Evolutionary conservation across 2,888 invertebrate genomes (phyloP).

Genomic region (Acanthosepion pharaonis): DNA sequence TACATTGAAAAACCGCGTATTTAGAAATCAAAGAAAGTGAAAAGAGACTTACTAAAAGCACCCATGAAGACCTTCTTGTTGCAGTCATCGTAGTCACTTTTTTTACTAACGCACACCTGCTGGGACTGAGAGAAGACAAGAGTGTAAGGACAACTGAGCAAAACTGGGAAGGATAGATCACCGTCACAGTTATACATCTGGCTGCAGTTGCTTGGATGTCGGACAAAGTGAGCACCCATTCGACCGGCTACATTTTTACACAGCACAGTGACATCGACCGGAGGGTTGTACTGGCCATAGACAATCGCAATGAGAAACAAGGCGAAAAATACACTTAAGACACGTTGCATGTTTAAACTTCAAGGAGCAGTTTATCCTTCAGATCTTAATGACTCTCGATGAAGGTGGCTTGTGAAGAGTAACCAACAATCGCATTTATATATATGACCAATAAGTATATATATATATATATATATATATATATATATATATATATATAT

Average conservation of each 20-base stretch:
- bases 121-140: not conserved
- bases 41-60: not conserved
- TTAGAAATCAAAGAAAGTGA: not conserved
- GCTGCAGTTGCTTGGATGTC: conserved; percentile 37
- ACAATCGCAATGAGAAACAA: not conserved
- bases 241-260: not conserved
- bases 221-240: not conserved
- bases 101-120: not conserved
- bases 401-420: not conserved
- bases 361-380: not conserved
- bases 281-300: not conserved
- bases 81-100: conserved; percentile 4
- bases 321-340: not conserved
- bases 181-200: conserved; percentile 1
- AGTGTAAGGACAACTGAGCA: not conserved
- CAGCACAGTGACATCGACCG: not conserved
- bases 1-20: too few relatives aligned
- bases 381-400: not conserved
- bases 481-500: not conserved
- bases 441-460: not conserved
- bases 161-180: not conserved
- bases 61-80: not conserved
- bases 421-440: not conserved
- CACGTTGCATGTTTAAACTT: not conserved
- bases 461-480: not conserved